Evolutionary conservation across 2,888 invertebrate genomes (phyloP).

Genomic region (Drosophila koepferae): DNA sequence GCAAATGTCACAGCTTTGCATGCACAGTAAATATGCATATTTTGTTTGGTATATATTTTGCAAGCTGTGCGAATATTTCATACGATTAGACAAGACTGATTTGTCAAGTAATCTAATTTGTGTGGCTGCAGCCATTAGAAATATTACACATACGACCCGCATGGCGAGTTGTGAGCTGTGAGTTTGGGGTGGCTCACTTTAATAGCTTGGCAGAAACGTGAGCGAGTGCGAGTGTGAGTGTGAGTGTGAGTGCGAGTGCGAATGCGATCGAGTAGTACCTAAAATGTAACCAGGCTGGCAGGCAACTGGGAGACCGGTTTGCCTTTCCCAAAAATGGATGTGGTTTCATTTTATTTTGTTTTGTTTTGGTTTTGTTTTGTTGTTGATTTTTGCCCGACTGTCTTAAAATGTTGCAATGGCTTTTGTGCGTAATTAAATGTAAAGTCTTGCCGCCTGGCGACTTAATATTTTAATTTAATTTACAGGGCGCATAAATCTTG

Average conservation of each 20-base stretch:
- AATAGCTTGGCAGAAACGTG: conserved; percentile 30
- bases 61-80: conserved; percentile 20
- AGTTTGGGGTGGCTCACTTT: conserved; percentile 32
- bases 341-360: conserved; percentile 23
- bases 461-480: conserved; percentile 74
- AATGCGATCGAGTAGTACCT: conserved; percentile 47
- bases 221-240: conserved; percentile 13
- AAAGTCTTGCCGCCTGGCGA: conserved; percentile 38
- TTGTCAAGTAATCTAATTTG: conserved; percentile 58
- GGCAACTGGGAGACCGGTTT: conserved; percentile 72
- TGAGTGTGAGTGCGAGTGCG: conserved; percentile 10
- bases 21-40: too few relatives aligned
- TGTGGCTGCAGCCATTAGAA: conserved; percentile 42
- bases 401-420: conserved; percentile 63
- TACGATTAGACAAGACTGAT: conserved; percentile 27
- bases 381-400: conserved; percentile 3
- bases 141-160: conserved; percentile 57
- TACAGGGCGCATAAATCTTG: conserved; percentile 63
- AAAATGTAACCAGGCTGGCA: conserved; percentile 61
- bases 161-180: background rate
- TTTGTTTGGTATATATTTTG: conserved; percentile 8
- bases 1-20: conserved; percentile 6
- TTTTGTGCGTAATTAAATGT: conserved; percentile 78
- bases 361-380: conserved; percentile 20
- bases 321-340: conserved; percentile 72